Conservation (phyloP, 2,888 invertebrate species). For the Trimorus sp. region DNA sequence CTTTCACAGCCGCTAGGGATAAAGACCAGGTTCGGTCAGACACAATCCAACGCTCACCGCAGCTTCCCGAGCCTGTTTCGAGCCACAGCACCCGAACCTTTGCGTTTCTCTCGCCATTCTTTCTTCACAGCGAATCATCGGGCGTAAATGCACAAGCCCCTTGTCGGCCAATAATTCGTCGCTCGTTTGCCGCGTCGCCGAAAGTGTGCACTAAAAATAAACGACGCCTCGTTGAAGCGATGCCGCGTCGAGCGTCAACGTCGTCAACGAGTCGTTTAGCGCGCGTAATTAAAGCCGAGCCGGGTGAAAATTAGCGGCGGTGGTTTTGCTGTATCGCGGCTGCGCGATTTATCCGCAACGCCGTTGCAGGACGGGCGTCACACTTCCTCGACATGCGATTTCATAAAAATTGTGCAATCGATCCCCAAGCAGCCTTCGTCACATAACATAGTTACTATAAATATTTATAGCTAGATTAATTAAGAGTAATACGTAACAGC, state of each 20-base stretch:
- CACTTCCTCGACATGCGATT: conserved; percentile 56
- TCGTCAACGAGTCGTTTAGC: too few relatives aligned
- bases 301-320: too few relatives aligned
- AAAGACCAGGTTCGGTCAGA: conserved; percentile 56
- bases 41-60: conserved; percentile 20
- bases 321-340: background rate
- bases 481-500: conserved; percentile 32
- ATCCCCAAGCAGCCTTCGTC: conserved; percentile 52
- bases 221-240: too few relatives aligned
- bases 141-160: too few relatives aligned
- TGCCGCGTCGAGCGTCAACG: too few relatives aligned
- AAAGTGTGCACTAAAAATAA: too few relatives aligned
- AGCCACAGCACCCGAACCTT: background rate
- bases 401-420: conserved; percentile 58
- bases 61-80: conserved; percentile 1
- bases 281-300: too few relatives aligned
- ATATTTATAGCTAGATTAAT: conserved; percentile 57
- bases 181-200: too few relatives aligned
- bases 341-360: conserved; percentile 19
- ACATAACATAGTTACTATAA: conserved; percentile 49
- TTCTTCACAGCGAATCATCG: too few relatives aligned
- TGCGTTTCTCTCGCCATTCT: too few relatives aligned
- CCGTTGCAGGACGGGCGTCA: conserved; percentile 46
- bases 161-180: too few relatives aligned
- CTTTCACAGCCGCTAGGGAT: conserved; percentile 29